Conservation (phyloP, 2,113 vertebrate species). For the Sarotherodon lohbergeri region DNA sequence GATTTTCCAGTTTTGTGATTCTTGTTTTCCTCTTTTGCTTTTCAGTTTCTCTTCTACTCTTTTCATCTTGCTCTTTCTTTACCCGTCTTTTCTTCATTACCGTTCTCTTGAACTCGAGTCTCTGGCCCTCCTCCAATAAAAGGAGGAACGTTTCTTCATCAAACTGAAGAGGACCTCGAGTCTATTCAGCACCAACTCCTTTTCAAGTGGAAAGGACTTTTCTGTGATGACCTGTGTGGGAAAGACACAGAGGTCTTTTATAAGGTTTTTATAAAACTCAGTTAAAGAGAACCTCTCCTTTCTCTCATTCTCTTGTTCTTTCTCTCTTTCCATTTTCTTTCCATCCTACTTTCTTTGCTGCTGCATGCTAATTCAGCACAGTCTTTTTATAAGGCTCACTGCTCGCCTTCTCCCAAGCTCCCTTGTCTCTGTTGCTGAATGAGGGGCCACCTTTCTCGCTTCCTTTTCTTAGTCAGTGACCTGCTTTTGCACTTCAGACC, state of each 20-base stretch:
- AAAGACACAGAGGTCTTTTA: conserved; percentile 55
- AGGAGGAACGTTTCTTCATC: conserved; percentile 14
- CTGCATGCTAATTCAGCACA: conserved; percentile 7
- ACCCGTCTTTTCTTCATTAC: background rate
- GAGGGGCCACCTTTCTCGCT: conserved; percentile 39
- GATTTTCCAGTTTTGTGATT: background rate
- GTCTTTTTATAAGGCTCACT: background rate
- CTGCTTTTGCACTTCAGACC: conserved; percentile 26
- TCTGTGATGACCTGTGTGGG: conserved; percentile 51
- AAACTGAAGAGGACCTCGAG: conserved; percentile 12
- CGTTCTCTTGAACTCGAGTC: background rate
- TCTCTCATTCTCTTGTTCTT: background rate
- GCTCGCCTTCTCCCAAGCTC: background rate
- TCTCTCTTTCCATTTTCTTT: background rate
- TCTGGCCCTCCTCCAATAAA: conserved; percentile 15
- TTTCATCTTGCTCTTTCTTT: background rate
- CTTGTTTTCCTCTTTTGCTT: background rate
- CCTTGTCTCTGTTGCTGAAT: conserved; percentile 40
- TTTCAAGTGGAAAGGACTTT: conserved; percentile 47
- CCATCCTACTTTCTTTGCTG: background rate
- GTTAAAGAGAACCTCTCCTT: conserved; percentile 24
- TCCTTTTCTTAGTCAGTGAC: conserved; percentile 40
- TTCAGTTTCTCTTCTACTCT: background rate
- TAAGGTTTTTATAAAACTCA: conserved; percentile 42
- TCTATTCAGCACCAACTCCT: conserved; percentile 25